Conservation (phyloP, 2,113 vertebrate genomes). For the Ceyx margarethae region DNA sequence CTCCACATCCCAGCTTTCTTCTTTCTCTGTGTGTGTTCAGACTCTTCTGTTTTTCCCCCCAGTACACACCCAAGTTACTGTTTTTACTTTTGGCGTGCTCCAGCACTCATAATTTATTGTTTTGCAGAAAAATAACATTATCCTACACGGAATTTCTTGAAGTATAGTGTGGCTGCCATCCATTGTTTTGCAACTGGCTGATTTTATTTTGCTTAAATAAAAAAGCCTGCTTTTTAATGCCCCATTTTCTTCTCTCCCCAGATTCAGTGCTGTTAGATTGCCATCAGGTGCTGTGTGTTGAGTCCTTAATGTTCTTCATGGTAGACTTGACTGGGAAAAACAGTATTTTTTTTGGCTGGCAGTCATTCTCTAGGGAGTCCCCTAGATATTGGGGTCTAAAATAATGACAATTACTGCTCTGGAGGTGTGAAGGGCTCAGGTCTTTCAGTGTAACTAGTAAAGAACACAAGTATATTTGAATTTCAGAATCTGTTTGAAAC, state of each 20-base stretch:
- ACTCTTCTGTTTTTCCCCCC: neutral
- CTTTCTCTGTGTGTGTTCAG: neutral
- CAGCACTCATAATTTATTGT: neutral
- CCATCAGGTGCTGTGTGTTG: neutral
- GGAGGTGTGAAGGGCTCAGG: neutral
- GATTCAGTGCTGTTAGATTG: neutral
- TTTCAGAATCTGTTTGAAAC: neutral
- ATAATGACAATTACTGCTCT: neutral
- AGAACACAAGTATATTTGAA: neutral
- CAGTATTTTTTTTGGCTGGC: neutral
- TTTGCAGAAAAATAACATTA: neutral
- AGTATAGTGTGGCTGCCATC: neutral
- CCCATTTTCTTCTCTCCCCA: neutral
- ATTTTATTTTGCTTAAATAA: neutral
- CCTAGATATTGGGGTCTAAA: neutral
- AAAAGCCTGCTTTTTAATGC: neutral
- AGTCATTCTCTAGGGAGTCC: fast-evolving
- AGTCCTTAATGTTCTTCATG: neutral
- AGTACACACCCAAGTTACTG: neutral
- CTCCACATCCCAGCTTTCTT: neutral
- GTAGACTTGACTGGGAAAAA: neutral
- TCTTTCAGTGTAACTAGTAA: neutral
- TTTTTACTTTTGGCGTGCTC: neutral
- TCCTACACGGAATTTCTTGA: neutral
- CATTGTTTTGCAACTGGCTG: neutral